These are phyloP conservation scores for Encarsia formosa DNA, from an alignment of 2,888 invertebrate genomes.

Conservation along the genomic window DNA sequence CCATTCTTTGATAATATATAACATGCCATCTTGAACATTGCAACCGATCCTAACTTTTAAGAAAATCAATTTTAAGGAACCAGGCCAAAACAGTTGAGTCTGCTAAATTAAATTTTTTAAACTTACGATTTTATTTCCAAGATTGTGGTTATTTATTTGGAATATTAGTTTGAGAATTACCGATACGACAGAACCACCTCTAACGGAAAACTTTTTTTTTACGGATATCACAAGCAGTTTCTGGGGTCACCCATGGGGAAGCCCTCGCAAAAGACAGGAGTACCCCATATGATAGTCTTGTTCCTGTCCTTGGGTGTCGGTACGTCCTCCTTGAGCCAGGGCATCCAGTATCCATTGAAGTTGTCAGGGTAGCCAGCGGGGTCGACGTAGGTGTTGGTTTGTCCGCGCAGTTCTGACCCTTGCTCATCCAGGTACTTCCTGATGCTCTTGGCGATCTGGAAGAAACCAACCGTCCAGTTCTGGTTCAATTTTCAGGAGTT, in stretches of 20 bases:
- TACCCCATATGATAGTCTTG: neutral
- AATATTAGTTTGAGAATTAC: too few species aligned
- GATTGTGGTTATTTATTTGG: too few species aligned
- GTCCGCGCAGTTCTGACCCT: constrained; percentile 28
- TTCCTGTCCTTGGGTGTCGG: constrained; percentile 14
- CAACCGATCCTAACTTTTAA: too few species aligned
- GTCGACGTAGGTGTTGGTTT: constrained; percentile 32
- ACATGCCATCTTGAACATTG: too few species aligned
- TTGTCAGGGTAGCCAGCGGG: constrained; percentile 34
- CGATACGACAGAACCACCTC: too few species aligned
- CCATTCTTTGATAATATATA: too few species aligned
- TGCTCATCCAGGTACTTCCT: constrained; percentile 1
- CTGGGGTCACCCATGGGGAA: constrained; percentile 12
- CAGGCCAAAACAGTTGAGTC: too few species aligned
- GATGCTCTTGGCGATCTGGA: neutral
- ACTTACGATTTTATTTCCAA: neutral
- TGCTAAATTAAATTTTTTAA: neutral
- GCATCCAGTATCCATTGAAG: constrained; percentile 42
- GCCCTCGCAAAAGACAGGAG: constrained; percentile 10
- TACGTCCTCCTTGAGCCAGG: constrained; percentile 33
- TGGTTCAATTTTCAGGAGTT: neutral
- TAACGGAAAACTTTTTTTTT: too few species aligned
- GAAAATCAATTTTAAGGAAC: too few species aligned
- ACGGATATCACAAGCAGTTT: constrained; percentile 13
- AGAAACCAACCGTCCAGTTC: neutral